Conservation (phyloP, 2,113 vertebrate species). For the Rynchops niger region DNA sequence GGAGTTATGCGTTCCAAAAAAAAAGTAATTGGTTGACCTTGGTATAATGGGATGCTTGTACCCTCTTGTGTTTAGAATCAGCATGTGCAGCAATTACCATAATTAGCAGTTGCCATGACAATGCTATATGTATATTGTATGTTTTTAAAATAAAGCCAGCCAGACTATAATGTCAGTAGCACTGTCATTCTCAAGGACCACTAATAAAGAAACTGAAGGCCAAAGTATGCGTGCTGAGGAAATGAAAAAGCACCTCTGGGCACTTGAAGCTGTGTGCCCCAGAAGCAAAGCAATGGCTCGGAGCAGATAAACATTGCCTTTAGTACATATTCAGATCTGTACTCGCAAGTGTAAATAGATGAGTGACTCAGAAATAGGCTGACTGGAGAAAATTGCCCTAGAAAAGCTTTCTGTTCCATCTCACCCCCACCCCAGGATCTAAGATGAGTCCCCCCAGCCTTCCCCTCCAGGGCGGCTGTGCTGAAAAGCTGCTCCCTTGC, state of each 20-base stretch:
- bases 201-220: not conserved
- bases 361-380: not conserved
- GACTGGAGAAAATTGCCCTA: not conserved
- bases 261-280: not conserved
- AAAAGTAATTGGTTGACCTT: not conserved
- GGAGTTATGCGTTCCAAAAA: not conserved
- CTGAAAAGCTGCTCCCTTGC: not conserved
- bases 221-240: not conserved
- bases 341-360: not conserved
- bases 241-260: not conserved
- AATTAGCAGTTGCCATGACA: slow-evolving; percentile 71
- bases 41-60: slow-evolving; percentile 52
- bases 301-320: not conserved
- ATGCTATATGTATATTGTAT: slow-evolving; percentile 61
- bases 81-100: slow-evolving; percentile 65
- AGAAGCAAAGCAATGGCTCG: not conserved
- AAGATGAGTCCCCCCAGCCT: not conserved
- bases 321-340: not conserved
- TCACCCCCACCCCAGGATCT: not conserved
- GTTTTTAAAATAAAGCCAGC: slow-evolving; percentile 28
- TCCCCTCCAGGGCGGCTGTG: not conserved
- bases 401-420: not conserved
- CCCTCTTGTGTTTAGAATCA: slow-evolving; percentile 63
- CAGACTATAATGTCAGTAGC: slow-evolving; percentile 54
- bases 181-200: not conserved